Base-by-base conservation (phyloP, 2,888 invertebrate genomes). In the Lycaena phlaeas region DNA sequence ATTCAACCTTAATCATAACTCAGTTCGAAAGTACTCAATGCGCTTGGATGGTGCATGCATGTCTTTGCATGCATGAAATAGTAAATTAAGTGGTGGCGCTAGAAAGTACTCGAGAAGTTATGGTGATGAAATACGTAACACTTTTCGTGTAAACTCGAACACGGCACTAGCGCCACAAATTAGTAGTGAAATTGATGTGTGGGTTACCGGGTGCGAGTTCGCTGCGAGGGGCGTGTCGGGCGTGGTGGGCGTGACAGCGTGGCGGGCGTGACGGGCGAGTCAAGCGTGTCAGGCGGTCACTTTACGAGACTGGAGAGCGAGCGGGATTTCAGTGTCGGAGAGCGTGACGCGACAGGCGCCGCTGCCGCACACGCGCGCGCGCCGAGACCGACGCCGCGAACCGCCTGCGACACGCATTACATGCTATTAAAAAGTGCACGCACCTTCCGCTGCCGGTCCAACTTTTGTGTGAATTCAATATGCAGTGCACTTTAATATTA, bases 271-370 rank as follows among this genome's bases (percentile, higher is more conserved):
- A n/a, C n/a, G 47, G 48, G 48, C 44, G 51, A 50, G 50, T 42
- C 48, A 39, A 49, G 42, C 39, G 51, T 57, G 74, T 79, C 79
- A 79, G 58, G 78, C 82, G 62, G 78, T 81, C 72, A 84, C 79
- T 78, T 81, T 62, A 79, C 84, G 79, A 84, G 85, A 64, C 81
- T 84, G 84, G 85, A 84, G 64, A 84, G 85, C 64, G 85, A 85
- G 67, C 84, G 85, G 72, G 79, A 78, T 57, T 62, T 85, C 84
- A 78, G 78, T 66, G 79, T 82, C 84, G 76, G 79, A 67, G 79
- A 71, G 82, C 52, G 78, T 48, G 78, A 72, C 65, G 51, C 40
- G 40, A 15, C 40, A 40, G 40, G 40, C 31, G 40, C 40, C 40
- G 31, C 69, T 51, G 59, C 82, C 78, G 60, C 78, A 78, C 73